phyloP scores from a whole-genome alignment of 1,140 invertebrate species.

The Dolichoris vasculosae region DNA sequence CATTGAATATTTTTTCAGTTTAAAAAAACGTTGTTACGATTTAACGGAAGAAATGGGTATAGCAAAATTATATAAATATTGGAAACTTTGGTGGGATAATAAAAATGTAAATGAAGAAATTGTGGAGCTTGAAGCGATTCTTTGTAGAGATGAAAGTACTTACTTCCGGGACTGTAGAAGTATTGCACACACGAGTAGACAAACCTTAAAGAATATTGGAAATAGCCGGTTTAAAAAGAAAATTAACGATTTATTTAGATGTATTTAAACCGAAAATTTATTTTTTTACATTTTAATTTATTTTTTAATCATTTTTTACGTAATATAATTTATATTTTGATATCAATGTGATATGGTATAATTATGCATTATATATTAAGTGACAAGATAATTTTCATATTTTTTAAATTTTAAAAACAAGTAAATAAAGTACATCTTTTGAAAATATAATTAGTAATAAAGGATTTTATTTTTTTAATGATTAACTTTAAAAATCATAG shows the following conservation, averaged over 20 bases:
- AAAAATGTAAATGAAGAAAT: constrained; percentile 22
- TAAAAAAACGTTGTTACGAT: constrained; percentile 62
- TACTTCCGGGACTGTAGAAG: constrained; percentile 62
- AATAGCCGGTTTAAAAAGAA: neutral
- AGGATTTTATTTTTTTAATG: too few relatives aligned
- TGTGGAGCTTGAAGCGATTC: constrained; percentile 53
- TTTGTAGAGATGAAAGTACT: constrained; percentile 59
- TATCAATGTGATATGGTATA: neutral
- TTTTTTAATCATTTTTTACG: neutral
- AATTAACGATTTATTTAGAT: neutral
- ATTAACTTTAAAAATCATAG: too few relatives aligned
- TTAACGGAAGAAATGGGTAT: constrained; percentile 60
- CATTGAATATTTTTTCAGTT: constrained; percentile 52
- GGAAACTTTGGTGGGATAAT: constrained; percentile 60
- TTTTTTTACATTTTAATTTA: neutral
- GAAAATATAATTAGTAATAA: too few relatives aligned
- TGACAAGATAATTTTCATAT: neutral
- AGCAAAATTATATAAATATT: constrained; percentile 60
- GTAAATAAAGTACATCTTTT: neutral
- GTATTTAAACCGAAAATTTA: neutral
- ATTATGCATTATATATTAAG: neutral
- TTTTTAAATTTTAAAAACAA: neutral
- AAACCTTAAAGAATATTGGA: neutral
- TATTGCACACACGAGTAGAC: constrained; percentile 52
- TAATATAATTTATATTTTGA: neutral